These are phyloP conservation scores for Solenopsis invicta DNA, from an alignment of 1,140 invertebrate species.

Conservation along the genomic window DNA sequence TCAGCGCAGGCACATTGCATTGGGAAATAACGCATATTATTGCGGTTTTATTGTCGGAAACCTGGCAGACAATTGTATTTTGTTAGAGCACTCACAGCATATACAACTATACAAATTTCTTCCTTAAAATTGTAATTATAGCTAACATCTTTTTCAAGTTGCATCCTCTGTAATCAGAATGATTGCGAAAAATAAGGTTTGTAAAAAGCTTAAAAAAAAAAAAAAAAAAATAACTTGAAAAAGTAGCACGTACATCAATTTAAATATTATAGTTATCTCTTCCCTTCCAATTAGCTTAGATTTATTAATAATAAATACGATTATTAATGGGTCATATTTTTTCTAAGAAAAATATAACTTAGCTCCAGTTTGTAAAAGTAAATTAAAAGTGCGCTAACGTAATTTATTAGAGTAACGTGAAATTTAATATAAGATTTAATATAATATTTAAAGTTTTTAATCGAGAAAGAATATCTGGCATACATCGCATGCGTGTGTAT, in stretches of 20 bases:
- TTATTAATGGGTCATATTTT: neutral
- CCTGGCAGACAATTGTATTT: neutral
- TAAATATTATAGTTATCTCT: too few species aligned
- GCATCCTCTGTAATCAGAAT: neutral
- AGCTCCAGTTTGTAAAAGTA: neutral
- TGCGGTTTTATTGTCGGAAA: neutral
- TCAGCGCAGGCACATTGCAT: neutral
- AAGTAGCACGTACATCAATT: neutral
- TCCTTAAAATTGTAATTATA: neutral
- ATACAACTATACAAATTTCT: neutral
- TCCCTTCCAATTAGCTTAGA: neutral
- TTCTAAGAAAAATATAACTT: conserved; percentile 11
- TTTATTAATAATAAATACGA: neutral
- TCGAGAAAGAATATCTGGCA: conserved; percentile 2
- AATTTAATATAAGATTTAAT: conserved; percentile 52
- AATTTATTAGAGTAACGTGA: conserved; percentile 4
- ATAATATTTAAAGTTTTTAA: conserved; percentile 41
- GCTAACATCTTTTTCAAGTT: neutral
- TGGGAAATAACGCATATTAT: conserved; percentile 8
- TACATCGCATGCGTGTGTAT: neutral
- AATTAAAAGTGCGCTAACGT: conserved; percentile 1
- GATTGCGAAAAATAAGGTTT: neutral
- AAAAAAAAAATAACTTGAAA: neutral
- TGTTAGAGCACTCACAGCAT: neutral
- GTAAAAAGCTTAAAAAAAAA: neutral